Base-by-base conservation (phyloP, 2,113 vertebrate species). In the Engystomops pustulosus region DNA sequence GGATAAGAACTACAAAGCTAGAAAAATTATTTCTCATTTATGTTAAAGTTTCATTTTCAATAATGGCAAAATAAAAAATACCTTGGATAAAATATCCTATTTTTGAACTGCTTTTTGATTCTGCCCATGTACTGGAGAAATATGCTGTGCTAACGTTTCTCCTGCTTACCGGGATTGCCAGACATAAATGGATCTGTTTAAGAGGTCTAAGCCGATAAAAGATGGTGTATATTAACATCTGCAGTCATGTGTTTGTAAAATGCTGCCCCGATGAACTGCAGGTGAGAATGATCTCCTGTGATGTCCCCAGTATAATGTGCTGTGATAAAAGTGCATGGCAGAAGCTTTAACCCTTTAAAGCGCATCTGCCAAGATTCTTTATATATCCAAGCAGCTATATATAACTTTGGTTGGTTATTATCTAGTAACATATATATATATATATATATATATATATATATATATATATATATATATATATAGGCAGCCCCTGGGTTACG, bases 141-240 rank as follows among this genome's bases (percentile, higher is more conserved):
- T 76, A 27, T 76, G 72, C 72, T 34, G 72, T 51, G 79, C 44
- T 69, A 68, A 34, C 30, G 12, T 81, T 51, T 81, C 53, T 55
- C 47, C 20, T 55, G 45, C 67, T 55, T 71, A 55, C 79, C 34
- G 25, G 11, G 47, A 53, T 68, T 80, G 60, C 41, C 71, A n/a
- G 55, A 53, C 65, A 68, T 80, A 36, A 80, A 69, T 51, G 41
- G 79, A 80, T 80, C 62, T 81, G 30, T 81, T 71, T 34, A 71
- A 55, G 79, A 34, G 32, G 67, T 71, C 47, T 81, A 69, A 41
- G 65, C 79, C 51, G 32, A 70, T 80, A 80, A 80, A 60, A 55
- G 47, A 55, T 41, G 67, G 49, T 53, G 47, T 71, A 55, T 55
- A 70, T 81, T 81, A 70, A 53, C n/a, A 38, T 8, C 60, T 69